phyloP scores from a whole-genome alignment of 2,888 invertebrate species.

The Pheosia tremula region DNA sequence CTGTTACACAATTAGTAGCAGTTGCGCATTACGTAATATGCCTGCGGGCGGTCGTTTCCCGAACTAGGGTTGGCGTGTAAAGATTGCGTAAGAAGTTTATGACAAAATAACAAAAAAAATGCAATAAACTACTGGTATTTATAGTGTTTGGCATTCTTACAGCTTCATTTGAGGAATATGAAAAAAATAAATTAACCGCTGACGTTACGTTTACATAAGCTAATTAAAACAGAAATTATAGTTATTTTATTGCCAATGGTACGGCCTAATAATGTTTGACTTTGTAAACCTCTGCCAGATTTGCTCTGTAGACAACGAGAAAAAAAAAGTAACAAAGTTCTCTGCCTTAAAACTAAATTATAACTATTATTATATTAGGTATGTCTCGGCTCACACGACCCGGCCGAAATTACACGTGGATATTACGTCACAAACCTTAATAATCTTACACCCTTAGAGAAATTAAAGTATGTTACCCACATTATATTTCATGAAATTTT shows the following conservation, averaged over 20 bases:
- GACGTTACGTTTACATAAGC: too few species aligned
- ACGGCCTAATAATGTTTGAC: too few species aligned
- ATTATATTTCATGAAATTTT: slow-evolving; percentile 23
- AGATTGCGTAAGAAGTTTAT: neutral
- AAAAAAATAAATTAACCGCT: too few species aligned
- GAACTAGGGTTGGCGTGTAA: slow-evolving; percentile 9
- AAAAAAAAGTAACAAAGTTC: too few species aligned
- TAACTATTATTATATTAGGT: neutral
- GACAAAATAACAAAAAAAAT: neutral
- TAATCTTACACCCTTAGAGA: slow-evolving; percentile 15
- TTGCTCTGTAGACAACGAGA: too few species aligned
- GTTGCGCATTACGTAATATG: slow-evolving; percentile 53
- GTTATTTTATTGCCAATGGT: too few species aligned
- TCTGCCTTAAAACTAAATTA: neutral
- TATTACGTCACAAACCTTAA: slow-evolving; percentile 20
- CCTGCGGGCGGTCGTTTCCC: slow-evolving; percentile 24
- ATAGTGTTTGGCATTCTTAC: too few species aligned
- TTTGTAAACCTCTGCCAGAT: too few species aligned
- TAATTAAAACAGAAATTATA: too few species aligned
- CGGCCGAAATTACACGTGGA: slow-evolving; percentile 32
- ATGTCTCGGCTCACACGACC: neutral
- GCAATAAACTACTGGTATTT: too few species aligned
- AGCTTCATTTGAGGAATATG: too few species aligned
- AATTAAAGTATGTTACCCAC: slow-evolving; percentile 29
- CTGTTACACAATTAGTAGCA: slow-evolving; percentile 54